phyloP scores from a whole-genome alignment of 2,888 invertebrate genomes.

The Megaustenia siamemsis region DNA sequence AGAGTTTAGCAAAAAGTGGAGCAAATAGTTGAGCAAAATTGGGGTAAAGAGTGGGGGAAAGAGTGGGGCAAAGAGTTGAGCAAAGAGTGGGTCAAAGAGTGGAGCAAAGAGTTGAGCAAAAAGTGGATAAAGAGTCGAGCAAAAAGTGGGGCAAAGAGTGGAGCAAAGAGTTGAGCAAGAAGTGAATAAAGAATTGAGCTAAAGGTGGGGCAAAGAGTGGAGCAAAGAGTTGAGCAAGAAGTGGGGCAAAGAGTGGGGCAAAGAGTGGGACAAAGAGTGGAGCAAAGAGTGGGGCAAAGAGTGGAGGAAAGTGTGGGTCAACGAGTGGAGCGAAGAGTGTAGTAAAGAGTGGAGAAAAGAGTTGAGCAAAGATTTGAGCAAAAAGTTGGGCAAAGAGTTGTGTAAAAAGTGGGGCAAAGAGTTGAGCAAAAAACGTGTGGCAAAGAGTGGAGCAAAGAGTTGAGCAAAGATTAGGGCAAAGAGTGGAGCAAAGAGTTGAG shows the following conservation, averaged over 20 bases:
- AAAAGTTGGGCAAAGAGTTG: not conserved
- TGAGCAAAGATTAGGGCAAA: not conserved
- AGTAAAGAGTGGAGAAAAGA: conserved; percentile 29
- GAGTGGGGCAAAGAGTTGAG: not conserved
- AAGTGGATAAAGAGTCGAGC: not conserved
- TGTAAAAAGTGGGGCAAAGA: not conserved
- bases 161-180: not conserved
- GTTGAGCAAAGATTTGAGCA: not conserved
- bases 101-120: not conserved
- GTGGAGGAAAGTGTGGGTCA: not conserved
- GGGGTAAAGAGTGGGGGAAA: not conserved
- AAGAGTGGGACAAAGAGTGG: not conserved
- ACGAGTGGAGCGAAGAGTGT: conserved; percentile 7
- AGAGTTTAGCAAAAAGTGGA: not conserved
- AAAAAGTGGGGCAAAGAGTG: not conserved
- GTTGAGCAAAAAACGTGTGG: not conserved
- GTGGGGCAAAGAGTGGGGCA: not conserved
- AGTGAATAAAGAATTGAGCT: not conserved
- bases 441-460: not conserved
- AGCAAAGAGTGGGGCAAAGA: not conserved
- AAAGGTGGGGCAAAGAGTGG: too few species aligned
- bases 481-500: not conserved
- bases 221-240: not conserved
- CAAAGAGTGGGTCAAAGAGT: not conserved
- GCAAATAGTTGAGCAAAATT: not conserved